A percentile compares a stretch with the other conserved stretches of the same genome.
phyloP scores from a whole-genome alignment of 2,797 vertebrate species.

The Lacerta bilineata region DNA sequence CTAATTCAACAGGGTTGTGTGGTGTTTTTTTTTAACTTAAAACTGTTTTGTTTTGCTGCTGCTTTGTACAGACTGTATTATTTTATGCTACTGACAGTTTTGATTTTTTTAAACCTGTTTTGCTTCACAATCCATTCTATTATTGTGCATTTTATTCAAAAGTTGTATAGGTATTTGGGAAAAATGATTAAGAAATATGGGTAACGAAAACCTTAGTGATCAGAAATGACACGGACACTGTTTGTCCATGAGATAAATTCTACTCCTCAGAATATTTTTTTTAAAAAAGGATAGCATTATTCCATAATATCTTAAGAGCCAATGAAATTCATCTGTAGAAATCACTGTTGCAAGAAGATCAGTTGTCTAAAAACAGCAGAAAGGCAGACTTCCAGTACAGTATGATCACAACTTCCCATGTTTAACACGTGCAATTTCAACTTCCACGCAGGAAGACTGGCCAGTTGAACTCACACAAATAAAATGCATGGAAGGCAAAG shows the following conservation, averaged over 20 bases:
- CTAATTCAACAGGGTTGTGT: not conserved
- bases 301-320: not conserved
- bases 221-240: not conserved
- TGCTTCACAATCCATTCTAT: not conserved
- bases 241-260: not conserved
- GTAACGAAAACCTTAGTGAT: not conserved
- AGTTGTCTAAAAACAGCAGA: not conserved
- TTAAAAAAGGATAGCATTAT: not conserved
- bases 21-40: not conserved
- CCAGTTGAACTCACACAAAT: too few species aligned
- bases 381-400: not conserved
- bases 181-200: not conserved
- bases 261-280: not conserved
- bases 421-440: not conserved
- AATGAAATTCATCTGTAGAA: not conserved
- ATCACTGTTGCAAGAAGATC: not conserved
- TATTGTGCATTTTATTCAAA: not conserved
- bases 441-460: too few species aligned
- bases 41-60: not conserved
- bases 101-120: conserved; percentile 1
- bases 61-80: not conserved
- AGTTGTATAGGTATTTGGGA: not conserved
- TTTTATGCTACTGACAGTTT: too few species aligned
- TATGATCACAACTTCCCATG: not conserved
- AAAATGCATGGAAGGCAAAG: too few species aligned